Evolutionary conservation across 2,888 invertebrate species (phyloP).

Genomic region (Ptilodon capucinus): DNA sequence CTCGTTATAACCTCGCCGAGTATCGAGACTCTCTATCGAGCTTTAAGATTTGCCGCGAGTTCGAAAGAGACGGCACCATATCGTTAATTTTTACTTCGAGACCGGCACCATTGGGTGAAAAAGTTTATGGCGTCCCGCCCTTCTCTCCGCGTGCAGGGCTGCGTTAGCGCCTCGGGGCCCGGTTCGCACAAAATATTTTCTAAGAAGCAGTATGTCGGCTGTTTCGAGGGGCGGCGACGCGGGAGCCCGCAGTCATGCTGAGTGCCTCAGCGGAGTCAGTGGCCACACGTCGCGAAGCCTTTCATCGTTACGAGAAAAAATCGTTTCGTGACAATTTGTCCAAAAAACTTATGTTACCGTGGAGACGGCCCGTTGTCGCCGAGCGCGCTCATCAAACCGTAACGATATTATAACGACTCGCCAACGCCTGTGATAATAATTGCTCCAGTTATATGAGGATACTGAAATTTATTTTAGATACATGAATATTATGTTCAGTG

Average conservation of each 20-base stretch:
- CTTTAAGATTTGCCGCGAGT: slow-evolving; percentile 7
- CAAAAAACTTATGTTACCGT: slow-evolving; percentile 59
- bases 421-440: slow-evolving; percentile 67
- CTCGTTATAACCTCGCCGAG: slow-evolving; percentile 42
- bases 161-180: slow-evolving; percentile 67
- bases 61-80: slow-evolving; percentile 48
- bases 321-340: slow-evolving; percentile 64
- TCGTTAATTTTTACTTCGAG: slow-evolving; percentile 28
- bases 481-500: slow-evolving; percentile 58
- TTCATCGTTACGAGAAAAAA: slow-evolving; percentile 71
- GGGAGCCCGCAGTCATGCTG: slow-evolving; percentile 82
- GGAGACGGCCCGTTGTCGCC: slow-evolving; percentile 35
- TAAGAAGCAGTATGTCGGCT: slow-evolving; percentile 78
- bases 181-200: slow-evolving; percentile 63
- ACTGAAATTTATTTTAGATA: slow-evolving; percentile 64
- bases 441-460: slow-evolving; percentile 62
- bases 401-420: slow-evolving; percentile 68
- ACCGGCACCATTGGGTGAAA: slow-evolving; percentile 69
- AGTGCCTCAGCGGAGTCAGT: slow-evolving; percentile 76
- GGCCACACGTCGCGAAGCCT: slow-evolving; percentile 77
- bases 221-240: slow-evolving; percentile 76
- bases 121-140: slow-evolving; percentile 72
- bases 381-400: slow-evolving; percentile 45
- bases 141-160: slow-evolving; percentile 61
- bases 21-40: slow-evolving; percentile 41